phyloP scores from a whole-genome alignment of 2,113 vertebrate species.

The Halcyon senegalensis region DNA sequence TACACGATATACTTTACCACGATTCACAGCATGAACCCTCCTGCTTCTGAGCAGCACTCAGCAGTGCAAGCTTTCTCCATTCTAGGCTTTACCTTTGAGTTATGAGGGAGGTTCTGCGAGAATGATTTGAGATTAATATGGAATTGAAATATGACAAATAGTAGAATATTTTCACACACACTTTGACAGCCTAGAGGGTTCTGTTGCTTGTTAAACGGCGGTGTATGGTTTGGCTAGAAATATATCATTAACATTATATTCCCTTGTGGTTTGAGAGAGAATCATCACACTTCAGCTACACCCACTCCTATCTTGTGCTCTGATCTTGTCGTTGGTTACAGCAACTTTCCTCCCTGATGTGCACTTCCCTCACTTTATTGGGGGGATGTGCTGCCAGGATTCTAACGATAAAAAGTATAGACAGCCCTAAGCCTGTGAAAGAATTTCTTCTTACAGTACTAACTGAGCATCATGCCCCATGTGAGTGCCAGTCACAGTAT shows the following conservation, averaged over 20 bases:
- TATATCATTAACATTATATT: constrained; percentile 34
- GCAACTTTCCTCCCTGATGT: constrained; percentile 10
- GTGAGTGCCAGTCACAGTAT: background rate
- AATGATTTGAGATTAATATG: constrained; percentile 18
- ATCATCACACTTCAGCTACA: constrained; percentile 46
- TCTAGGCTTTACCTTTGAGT: constrained; percentile 10
- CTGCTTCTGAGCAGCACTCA: background rate
- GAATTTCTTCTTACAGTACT: background rate
- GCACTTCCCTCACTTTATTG: background rate
- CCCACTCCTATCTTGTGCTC: constrained; percentile 46
- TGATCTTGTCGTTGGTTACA: constrained; percentile 35
- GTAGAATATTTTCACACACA: constrained; percentile 41
- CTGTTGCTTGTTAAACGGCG: constrained; percentile 28
- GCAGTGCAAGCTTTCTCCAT: background rate
- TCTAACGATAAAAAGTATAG: background rate
- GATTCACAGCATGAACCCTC: background rate
- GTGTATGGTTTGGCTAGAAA: constrained; percentile 50
- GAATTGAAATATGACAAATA: constrained; percentile 40
- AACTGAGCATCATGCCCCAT: background rate
- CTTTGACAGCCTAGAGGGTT: constrained; percentile 29
- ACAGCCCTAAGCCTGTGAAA: background rate
- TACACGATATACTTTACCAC: background rate
- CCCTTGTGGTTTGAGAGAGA: constrained; percentile 36
- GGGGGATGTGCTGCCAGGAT: background rate
- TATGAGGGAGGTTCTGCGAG: background rate